Base-by-base conservation (phyloP, 2,888 invertebrate species). In the Rhimphoctona megacephalus region DNA sequence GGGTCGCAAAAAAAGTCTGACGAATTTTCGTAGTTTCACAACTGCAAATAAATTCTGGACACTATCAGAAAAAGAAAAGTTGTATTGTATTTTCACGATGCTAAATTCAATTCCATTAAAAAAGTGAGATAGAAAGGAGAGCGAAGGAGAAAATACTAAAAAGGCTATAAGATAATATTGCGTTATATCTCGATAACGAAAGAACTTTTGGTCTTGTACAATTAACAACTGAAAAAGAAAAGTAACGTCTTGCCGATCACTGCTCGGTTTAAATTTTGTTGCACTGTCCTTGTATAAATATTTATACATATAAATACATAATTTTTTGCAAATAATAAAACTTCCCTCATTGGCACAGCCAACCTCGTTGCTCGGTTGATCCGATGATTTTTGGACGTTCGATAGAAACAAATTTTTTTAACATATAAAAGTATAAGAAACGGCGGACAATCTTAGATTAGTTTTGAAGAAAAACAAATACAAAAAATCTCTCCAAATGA, bases 101-200 rank as follows among this genome's bases (percentile, higher is more conserved):
- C 49, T n/a, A 19, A 19, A 7, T 49, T 49, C 49, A 49, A 49
- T 49, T 17, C 6, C 49, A 49, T 19, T 14, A 43, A 2, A 43
- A 43, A 43, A 39, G 9, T 9, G 39, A 0, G 7, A 14, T 43
- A 9, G 43, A 14, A 11, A 14, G 39, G 9, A 39, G 43, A 2
- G 14, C 3, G 43, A 43, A 39, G 39, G 39, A 39, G 39, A 6
- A 39, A 39, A 43, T 43, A 43, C 43, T 43, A 54, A 81, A 76
- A 82, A 76, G 76, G 88, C 87, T 77, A 85, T 69, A 72, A 78
- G 83, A 87, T 43, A 86, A 72, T 80, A 80, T 88, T 88, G 74
- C 88, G 87, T 89, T 90, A 87, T 87, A 39, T 39, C 88, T 88
- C 88, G 88, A 89, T 89, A 90, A 88, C 80, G 87, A 83, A 72